A percentile compares a stretch with the other conserved stretches of the same genome.
These are phyloP conservation scores for Mylabris sibirica DNA, from an alignment of 2,888 invertebrate species.

Conservation along the genomic window DNA sequence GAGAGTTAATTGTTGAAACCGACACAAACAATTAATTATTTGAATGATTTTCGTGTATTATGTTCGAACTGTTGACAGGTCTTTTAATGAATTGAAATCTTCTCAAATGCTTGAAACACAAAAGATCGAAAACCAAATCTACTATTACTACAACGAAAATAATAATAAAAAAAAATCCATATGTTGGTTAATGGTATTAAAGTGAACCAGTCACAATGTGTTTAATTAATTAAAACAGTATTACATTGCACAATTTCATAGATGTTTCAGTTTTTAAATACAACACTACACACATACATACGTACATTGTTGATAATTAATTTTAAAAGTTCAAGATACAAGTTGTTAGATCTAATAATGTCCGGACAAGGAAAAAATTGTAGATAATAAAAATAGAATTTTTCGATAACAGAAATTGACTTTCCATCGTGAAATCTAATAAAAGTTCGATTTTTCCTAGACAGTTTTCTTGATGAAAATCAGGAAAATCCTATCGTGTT, in stretches of 20 bases:
- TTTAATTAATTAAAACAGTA: slow-evolving; percentile 33
- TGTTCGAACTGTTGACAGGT: slow-evolving; percentile 10
- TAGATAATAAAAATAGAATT: not conserved
- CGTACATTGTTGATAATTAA: slow-evolving; percentile 23
- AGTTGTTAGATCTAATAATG: not conserved
- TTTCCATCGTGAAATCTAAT: not conserved
- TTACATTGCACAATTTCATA: slow-evolving; percentile 32
- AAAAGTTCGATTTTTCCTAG: slow-evolving; percentile 5
- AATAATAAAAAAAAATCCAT: not conserved
- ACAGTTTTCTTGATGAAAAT: not conserved
- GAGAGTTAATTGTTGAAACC: slow-evolving; percentile 14
- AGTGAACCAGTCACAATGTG: slow-evolving; percentile 14
- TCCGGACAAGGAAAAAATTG: not conserved
- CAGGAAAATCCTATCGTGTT: not conserved
- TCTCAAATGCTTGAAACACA: not conserved
- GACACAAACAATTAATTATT: slow-evolving; percentile 21
- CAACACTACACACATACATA: not conserved
- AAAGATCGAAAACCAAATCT: slow-evolving; percentile 16
- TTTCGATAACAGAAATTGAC: not conserved
- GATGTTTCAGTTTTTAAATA: slow-evolving; percentile 14
- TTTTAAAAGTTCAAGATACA: slow-evolving; percentile 22
- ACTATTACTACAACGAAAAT: not conserved
- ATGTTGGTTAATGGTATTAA: not conserved
- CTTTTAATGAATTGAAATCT: slow-evolving; percentile 21
- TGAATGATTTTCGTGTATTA: slow-evolving; percentile 17